Conservation (phyloP, 2,113 vertebrate species). For the Nerophis lumbriciformis region DNA sequence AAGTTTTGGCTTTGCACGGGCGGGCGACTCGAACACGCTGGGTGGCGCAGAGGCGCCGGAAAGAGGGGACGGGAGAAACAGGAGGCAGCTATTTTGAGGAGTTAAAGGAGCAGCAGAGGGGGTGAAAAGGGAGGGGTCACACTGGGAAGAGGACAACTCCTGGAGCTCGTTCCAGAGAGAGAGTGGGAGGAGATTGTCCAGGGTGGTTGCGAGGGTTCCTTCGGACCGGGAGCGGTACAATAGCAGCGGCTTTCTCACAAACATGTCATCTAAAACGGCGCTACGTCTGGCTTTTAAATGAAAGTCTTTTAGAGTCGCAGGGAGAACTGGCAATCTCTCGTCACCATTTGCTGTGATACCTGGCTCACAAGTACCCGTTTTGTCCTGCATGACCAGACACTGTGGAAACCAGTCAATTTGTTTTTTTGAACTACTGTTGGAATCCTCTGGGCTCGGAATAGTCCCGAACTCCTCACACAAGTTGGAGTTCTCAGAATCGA, state of each 20-base stretch:
- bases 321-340: background rate
- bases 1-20: conserved; percentile 46
- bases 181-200: conserved; percentile 38
- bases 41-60: conserved; percentile 43
- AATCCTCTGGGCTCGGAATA: background rate
- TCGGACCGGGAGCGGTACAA: conserved; percentile 51
- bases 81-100: conserved; percentile 34
- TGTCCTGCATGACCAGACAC: background rate
- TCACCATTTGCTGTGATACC: background rate
- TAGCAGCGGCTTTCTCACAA: background rate
- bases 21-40: conserved; percentile 32
- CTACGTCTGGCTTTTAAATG: background rate
- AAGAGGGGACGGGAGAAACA: conserved; percentile 48
- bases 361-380: background rate
- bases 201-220: conserved; percentile 13
- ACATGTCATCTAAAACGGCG: background rate
- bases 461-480: background rate
- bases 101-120: conserved; percentile 48
- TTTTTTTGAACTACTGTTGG: background rate
- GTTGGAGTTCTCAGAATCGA: conserved; percentile 5
- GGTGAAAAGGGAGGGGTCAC: conserved; percentile 45
- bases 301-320: background rate
- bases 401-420: conserved; percentile 1
- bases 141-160: conserved; percentile 27
- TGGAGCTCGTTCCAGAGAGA: conserved; percentile 50